Base-by-base conservation (phyloP, 1,140 invertebrate species). In the Drosophila kepulauana region DNA sequence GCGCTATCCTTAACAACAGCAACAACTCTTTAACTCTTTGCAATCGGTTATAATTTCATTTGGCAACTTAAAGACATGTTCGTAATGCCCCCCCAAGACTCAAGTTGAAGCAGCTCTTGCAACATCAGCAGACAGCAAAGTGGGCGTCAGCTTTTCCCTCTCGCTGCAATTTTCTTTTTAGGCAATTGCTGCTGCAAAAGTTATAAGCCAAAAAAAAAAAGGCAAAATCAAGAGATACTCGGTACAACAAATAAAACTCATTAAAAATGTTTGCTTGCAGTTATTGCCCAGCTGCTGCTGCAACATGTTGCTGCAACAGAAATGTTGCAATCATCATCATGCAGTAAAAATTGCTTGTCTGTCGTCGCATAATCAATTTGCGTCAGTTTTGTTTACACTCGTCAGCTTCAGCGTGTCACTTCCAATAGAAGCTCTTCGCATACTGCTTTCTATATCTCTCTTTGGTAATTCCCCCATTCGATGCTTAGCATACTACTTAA, bases 201-300 rank as follows among this genome's bases (percentile, higher is more conserved):
- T 38, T 38, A 38, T 30, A 28, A 67, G 43, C 20, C 2, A 20
- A 25, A 25, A 49, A 64, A 57, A 66, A 35, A 16, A 57, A 48
- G 7, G n/a, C 7, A 13, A 51, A n/a, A 38, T 38, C 35, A 2
- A 8, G 35, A 43, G 5, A 57, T 59, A 25, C 20, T 25, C 20
- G 20, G 20, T 25, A 54, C 20, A 64, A 16, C 62, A 73, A 79
- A 77, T 77, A 68, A 74, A 69, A 66, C 56, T 64, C 75, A 78
- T 78, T 78, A 78, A 80, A 80, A 78, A 80, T 70, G 56, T 75
- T 78, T 75, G 45, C 70, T 66, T 77, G 78, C 69, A 80, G 49
- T 74, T 69, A 64, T 68, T 41, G 38, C 63, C 49, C 52, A 65
- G 61, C 41, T 54, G 10, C 16, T 58, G 38, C 25, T 72, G 64